These are phyloP conservation scores for Folsomia manolachei DNA, from an alignment of 2,888 invertebrate genomes.

Conservation along the genomic window DNA sequence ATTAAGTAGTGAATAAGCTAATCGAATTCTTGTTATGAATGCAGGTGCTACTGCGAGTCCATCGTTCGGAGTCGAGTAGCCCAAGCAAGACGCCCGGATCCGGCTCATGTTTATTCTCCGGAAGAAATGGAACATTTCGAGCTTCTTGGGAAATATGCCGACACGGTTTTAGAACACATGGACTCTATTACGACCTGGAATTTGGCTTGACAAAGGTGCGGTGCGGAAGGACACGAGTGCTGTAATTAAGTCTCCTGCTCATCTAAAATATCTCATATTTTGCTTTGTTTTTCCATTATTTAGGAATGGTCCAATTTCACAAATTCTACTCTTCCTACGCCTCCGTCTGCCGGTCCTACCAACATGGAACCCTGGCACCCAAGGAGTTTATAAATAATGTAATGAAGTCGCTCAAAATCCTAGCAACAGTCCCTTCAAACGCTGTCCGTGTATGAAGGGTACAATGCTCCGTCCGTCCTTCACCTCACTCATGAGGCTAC, in stretches of 20 bases:
- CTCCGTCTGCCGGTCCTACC: conserved; percentile 30
- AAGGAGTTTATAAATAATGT: conserved; percentile 40
- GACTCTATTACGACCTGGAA: conserved; percentile 39
- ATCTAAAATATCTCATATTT: not conserved
- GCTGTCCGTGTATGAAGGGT: conserved; percentile 40
- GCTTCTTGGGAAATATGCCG: conserved; percentile 36
- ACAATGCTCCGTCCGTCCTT: conserved; percentile 24
- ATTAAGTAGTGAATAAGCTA: no score
- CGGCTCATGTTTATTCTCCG: conserved; percentile 22
- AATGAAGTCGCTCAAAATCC: conserved; percentile 34
- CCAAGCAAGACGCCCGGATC: conserved; percentile 25
- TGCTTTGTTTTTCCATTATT: conserved; percentile 13
- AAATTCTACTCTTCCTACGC: conserved; percentile 39
- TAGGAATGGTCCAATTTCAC: conserved; percentile 42
- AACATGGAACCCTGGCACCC: not conserved
- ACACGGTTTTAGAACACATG: conserved; percentile 41
- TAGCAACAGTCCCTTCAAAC: conserved; percentile 41
- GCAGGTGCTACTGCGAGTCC: conserved; percentile 38
- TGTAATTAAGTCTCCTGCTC: not conserved
- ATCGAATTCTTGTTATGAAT: not conserved
- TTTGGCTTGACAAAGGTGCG: conserved; percentile 46
- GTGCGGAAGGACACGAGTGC: not conserved
- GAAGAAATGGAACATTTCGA: conserved; percentile 36
- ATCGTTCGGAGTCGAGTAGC: conserved; percentile 30
- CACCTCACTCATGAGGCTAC: conserved; percentile 41